These are phyloP conservation scores for Tachina fera DNA, from an alignment of 2,888 invertebrate species.

Conservation along the genomic window DNA sequence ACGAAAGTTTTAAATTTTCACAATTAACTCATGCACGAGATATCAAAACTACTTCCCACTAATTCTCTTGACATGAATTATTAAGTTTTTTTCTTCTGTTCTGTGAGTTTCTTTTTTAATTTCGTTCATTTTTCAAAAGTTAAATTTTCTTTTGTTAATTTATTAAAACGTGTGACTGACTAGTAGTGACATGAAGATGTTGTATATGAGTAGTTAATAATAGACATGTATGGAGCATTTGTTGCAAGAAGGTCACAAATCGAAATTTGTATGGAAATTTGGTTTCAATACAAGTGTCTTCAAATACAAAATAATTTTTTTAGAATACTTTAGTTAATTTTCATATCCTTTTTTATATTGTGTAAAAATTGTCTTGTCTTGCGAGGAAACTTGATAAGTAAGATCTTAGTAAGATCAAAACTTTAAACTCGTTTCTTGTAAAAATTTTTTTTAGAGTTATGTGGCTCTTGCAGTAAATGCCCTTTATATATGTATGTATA, in stretches of 20 bases:
- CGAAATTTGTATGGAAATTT: too few species aligned
- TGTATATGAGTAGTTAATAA: conserved; percentile 4
- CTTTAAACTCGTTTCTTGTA: too few species aligned
- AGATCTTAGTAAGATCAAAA: too few species aligned
- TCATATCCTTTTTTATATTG: too few species aligned
- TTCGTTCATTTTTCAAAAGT: conserved; percentile 9
- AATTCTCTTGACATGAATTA: conserved; percentile 53
- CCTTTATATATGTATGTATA: too few species aligned
- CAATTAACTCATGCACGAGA: neutral
- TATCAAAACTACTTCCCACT: conserved; percentile 23
- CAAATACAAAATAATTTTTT: neutral
- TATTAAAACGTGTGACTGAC: conserved; percentile 44
- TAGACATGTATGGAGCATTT: too few species aligned
- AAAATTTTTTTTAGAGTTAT: too few species aligned
- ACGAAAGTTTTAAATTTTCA: conserved; percentile 7
- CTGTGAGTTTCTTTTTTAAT: conserved; percentile 2
- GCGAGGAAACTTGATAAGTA: too few species aligned
- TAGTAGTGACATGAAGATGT: conserved; percentile 40
- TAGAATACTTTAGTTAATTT: too few species aligned
- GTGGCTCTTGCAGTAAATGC: too few species aligned
- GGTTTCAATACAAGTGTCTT: neutral
- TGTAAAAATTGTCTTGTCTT: too few species aligned
- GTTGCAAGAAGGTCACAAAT: too few species aligned
- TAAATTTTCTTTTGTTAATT: conserved; percentile 48
- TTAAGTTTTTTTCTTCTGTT: neutral